Percentiles rank a stretch among this genome's conserved stretches.
Evolutionary conservation across 2,888 invertebrate species (phyloP).

Genomic region (Mamestra brassicae): DNA sequence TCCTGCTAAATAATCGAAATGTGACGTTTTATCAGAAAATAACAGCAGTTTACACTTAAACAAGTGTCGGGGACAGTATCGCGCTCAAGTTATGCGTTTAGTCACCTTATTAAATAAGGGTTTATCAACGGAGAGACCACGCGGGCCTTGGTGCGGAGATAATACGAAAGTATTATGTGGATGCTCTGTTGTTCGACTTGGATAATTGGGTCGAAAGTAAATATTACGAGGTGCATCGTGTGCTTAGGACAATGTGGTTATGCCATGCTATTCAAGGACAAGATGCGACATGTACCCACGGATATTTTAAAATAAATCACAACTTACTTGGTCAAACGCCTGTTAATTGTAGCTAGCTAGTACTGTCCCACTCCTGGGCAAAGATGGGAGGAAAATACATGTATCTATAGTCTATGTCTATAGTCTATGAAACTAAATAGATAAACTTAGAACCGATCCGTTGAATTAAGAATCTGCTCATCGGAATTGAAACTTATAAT

Average conservation of each 20-base stretch:
- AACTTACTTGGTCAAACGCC: not conserved
- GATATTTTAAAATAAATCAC: not conserved
- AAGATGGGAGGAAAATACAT: too few relatives aligned
- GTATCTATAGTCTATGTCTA: too few relatives aligned
- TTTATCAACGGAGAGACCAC: constrained; percentile 79
- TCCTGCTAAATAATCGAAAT: constrained; percentile 88
- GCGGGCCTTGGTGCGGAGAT: constrained; percentile 51
- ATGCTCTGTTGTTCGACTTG: constrained; percentile 41
- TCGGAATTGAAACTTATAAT: too few relatives aligned
- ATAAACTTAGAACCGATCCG: too few relatives aligned
- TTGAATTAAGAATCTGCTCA: too few relatives aligned
- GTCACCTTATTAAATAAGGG: constrained; percentile 86
- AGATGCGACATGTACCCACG: not conserved
- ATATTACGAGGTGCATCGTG: not conserved
- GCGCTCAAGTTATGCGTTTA: constrained; percentile 83
- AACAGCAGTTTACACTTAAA: constrained; percentile 90
- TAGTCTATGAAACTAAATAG: too few relatives aligned
- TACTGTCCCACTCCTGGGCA: too few relatives aligned
- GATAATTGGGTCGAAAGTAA: constrained; percentile 26
- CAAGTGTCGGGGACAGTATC: constrained; percentile 86
- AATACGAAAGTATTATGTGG: constrained; percentile 68
- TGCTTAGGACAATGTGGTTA: not conserved
- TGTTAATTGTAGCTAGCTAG: not conserved
- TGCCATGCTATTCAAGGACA: not conserved
- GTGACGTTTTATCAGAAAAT: constrained; percentile 87